These are phyloP conservation scores for Drosophila rubida DNA, from an alignment of 2,888 invertebrate genomes.

Conservation along the genomic window DNA sequence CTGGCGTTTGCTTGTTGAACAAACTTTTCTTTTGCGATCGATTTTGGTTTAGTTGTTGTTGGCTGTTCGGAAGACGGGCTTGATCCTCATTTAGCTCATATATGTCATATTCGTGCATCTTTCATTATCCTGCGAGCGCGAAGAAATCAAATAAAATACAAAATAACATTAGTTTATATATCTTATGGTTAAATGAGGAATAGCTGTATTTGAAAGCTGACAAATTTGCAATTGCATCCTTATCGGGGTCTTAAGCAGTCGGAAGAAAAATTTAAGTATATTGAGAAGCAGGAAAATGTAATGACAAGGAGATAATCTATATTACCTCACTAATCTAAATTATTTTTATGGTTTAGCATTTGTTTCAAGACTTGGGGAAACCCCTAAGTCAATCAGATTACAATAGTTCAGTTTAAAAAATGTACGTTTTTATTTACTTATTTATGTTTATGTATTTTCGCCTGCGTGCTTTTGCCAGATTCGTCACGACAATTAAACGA, in stretches of 20 bases:
- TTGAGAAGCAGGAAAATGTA: no score
- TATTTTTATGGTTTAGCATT: neutral
- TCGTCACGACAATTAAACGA: slow-evolving; percentile 30
- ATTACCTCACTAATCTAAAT: neutral
- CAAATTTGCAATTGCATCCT: no score
- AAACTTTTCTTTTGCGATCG: neutral
- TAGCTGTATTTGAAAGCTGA: no score
- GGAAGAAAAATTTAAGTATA: no score
- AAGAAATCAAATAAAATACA: no score
- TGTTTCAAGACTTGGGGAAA: neutral
- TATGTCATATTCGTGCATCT: slow-evolving; percentile 84
- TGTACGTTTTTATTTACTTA: neutral
- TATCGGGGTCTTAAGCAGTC: no score
- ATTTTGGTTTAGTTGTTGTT: slow-evolving; percentile 8
- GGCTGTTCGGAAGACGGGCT: slow-evolving; percentile 79
- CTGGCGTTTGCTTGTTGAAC: neutral
- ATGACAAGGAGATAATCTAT: no score
- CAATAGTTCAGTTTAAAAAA: neutral
- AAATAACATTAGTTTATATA: no score
- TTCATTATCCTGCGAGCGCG: slow-evolving; percentile 74
- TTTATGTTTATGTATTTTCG: neutral
- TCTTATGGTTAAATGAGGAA: no score
- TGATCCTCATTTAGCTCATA: slow-evolving; percentile 82
- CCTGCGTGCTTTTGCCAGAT: slow-evolving; percentile 9
- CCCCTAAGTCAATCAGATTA: neutral